Base-by-base conservation (phyloP, 2,113 vertebrate genomes). In the Rhadina sibilatrix region DNA sequence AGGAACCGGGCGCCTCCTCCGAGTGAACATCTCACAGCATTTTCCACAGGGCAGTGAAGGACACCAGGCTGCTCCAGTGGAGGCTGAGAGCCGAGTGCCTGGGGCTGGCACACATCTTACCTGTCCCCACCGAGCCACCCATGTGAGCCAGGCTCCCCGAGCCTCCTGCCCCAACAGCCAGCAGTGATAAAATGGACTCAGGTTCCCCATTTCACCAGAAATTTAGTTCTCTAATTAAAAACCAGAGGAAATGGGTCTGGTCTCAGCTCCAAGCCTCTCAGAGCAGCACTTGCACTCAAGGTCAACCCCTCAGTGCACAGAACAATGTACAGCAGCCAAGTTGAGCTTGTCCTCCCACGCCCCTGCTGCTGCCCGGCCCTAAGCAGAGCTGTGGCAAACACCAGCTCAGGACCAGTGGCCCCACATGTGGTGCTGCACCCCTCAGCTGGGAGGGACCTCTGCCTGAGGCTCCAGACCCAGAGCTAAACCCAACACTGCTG, bases 1-100 rank as follows among this genome's bases (percentile, higher is more conserved):
- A 28, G 11, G 69, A 38, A 46, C 7, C 0, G 0, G 21, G 16
- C 6, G 0, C 35, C 25, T 35, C 28, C 5, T 12, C 12, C 1
- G 5, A 15, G 33, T 4, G 12, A 59, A 56, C 28, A 10, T 5
- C 70, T 21, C 12, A 16, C 40, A 3, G 33, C 5, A 4, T 25
- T 31, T 60, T 3, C 40, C 46, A 10, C 33, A 6, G 0, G 4
- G 31, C n/a, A 46, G 1, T 1, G 28, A 17, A 19, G 24, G 28
- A 37, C 0, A 10, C 12, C 25, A 27, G 77, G 44, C 68, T 23
- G 37, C 1, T 37, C 42, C 27, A 19, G 35, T 15, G 42, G 24
- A 22, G 68, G 38, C 31, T 4, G 1, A 52, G 30, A 56, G 78
- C 38, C 0, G 2, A 49, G 44, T 6, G 25, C 28, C 66, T 17